Evolutionary conservation across 64 coral and sea anemone genomes (phyloP).

Genomic region (Pocillopora damicornis): DNA sequence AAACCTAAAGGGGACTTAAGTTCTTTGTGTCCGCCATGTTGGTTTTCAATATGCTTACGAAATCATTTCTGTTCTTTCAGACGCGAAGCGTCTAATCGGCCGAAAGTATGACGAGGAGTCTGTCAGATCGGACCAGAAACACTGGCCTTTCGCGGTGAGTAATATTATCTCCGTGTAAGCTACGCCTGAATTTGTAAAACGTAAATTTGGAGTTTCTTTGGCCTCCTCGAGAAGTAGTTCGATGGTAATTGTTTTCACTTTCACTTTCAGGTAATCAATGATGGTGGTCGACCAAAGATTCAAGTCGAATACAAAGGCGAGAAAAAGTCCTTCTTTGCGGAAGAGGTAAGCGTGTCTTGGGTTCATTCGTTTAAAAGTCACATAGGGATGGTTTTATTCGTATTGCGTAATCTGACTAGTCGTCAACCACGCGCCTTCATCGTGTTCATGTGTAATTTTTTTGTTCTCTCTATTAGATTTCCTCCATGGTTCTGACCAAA

Average conservation of each 20-base stretch:
- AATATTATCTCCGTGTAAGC: not conserved
- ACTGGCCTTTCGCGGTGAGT: conserved; percentile 79
- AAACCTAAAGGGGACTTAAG: not conserved
- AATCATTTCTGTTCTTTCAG: conserved; percentile 51
- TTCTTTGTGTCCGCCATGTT: conserved; percentile 4
- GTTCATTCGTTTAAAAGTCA: not conserved
- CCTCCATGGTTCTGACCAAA: conserved; percentile 50
- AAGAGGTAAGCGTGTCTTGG: conserved; percentile 48
- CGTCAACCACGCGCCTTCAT: not conserved
- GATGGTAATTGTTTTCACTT: not conserved
- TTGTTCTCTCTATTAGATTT: conserved; percentile 4
- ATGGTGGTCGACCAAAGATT: conserved; percentile 63
- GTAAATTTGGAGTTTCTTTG: not conserved
- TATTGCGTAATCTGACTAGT: not conserved
- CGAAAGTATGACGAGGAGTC: conserved; percentile 51
- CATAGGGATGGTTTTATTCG: not conserved
- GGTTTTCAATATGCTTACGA: not conserved
- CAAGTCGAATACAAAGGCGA: conserved; percentile 62
- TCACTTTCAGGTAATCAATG: conserved; percentile 40
- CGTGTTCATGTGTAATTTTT: not conserved
- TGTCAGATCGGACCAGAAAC: conserved; percentile 63
- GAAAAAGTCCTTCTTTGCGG: conserved; percentile 66
- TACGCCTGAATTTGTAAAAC: not conserved
- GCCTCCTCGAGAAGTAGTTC: too few species aligned
- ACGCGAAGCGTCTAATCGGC: conserved; percentile 79